phyloP scores from a whole-genome alignment of 2,113 vertebrate genomes.

The Zeus faber region DNA sequence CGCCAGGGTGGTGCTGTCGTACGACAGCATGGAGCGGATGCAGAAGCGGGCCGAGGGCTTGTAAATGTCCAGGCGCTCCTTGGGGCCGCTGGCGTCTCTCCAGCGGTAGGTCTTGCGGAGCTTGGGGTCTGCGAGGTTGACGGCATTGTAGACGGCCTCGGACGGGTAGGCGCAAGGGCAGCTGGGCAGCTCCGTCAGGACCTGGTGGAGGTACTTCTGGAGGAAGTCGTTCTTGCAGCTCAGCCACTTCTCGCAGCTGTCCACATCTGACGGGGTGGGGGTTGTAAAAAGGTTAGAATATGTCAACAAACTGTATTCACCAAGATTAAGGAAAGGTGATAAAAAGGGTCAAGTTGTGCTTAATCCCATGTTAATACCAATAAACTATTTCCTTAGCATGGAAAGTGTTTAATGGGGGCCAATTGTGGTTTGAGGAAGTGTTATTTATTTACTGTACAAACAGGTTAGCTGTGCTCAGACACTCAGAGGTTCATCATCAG shows the following conservation, averaged over 20 bases:
- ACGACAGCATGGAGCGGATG: slow-evolving; percentile 82
- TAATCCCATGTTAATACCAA: too few species aligned
- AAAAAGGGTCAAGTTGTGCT: too few species aligned
- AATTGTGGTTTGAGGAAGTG: too few species aligned
- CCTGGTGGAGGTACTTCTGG: slow-evolving; percentile 81
- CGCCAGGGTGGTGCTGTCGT: slow-evolving; percentile 79
- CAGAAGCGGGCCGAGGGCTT: slow-evolving; percentile 83
- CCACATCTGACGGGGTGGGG: too few species aligned
- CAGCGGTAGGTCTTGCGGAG: slow-evolving; percentile 80
- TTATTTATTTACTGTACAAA: too few species aligned
- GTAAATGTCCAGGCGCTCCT: slow-evolving; percentile 86
- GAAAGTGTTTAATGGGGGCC: too few species aligned
- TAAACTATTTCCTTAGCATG: too few species aligned
- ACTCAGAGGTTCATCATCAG: too few species aligned
- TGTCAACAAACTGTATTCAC: too few species aligned
- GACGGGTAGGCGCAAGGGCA: slow-evolving; percentile 85
- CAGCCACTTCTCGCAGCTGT: slow-evolving; percentile 91
- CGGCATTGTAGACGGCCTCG: slow-evolving; percentile 76
- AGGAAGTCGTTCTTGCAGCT: slow-evolving; percentile 88
- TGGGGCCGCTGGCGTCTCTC: slow-evolving; percentile 83
- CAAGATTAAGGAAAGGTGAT: too few species aligned
- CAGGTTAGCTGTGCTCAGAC: too few species aligned
- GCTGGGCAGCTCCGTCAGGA: slow-evolving; percentile 82
- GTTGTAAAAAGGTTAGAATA: too few species aligned
- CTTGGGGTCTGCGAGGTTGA: slow-evolving; percentile 77